Percentiles rank a stretch among this genome's conserved stretches.
Conservation (phyloP, 2,888 invertebrate genomes). For the Noctua comes region DNA sequence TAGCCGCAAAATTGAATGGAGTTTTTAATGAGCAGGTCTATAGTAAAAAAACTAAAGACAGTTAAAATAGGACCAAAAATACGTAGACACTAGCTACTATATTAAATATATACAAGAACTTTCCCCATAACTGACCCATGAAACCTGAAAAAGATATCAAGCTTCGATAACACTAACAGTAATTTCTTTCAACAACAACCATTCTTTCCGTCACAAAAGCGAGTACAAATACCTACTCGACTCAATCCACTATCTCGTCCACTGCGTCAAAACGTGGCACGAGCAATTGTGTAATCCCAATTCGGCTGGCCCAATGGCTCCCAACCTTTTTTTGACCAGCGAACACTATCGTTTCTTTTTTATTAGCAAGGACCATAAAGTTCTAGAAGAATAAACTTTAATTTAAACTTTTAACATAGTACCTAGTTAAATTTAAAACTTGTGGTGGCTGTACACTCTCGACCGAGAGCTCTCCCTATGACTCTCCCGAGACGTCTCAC, state of each 20-base stretch:
- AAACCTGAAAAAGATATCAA: conserved; percentile 39
- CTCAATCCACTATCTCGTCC: conserved; percentile 49
- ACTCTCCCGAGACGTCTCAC: not conserved
- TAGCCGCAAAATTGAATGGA: not conserved
- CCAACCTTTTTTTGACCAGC: not conserved
- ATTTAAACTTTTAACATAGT: not conserved
- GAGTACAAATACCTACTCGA: conserved; percentile 46
- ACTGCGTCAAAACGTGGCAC: conserved; percentile 68
- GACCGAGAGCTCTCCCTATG: not conserved
- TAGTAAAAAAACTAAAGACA: not conserved
- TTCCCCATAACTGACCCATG: not conserved
- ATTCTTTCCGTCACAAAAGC: conserved; percentile 45
- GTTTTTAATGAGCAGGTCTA: not conserved
- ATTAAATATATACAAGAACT: not conserved
- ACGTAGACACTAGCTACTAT: too few species aligned
- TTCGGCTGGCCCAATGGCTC: conserved; percentile 39
- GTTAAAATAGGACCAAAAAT: not conserved
- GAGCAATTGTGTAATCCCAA: conserved; percentile 74
- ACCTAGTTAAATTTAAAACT: not conserved
- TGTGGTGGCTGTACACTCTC: not conserved
- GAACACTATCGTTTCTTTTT: not conserved
- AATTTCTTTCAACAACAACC: conserved; percentile 45
- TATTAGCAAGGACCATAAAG: not conserved
- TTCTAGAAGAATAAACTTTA: not conserved
- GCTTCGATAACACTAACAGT: conserved; percentile 32